Base-by-base conservation (phyloP, 30 jellyfish, hydroid and myxozoan species). In the Aurelia sp. region DNA sequence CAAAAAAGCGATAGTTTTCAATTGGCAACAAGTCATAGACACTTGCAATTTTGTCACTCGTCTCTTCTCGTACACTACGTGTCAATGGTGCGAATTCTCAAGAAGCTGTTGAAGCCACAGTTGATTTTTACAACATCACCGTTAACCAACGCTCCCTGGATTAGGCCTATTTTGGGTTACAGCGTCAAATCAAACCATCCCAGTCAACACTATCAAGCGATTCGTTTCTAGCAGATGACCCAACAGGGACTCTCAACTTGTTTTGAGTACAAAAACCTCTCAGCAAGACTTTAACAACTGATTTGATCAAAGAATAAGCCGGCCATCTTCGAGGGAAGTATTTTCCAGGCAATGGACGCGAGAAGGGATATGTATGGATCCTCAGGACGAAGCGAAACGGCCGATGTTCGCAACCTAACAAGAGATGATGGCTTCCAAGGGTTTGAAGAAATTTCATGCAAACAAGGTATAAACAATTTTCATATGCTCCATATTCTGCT, bases 21-120 rank as follows among this genome's bases (percentile, higher is more conserved):
- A 50, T 67, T 50, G 30, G 60, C 75, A 81, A 47, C 90, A 81
- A 68, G 74, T 81, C 90, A 66, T 81, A 81, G 75, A 62, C 90
- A 81, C 90, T 66, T 81, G 64, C 23, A 65, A 55, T 48, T 20
- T 63, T 52, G 83, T 40, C 76, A 66, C 41, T 79, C 71, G 81
- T 48, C 64, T 21, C 10, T 44, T 70, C 10, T 44, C 55, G 55
- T 44, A 8, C 35, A 31, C 71, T 27, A n/a, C 71, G 30, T 61
- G 30, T 61, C 35, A 61, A 23, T 61, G 27, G 35, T 61, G 30
- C 71, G 35, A 61, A n/a, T 61, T n/a, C 71, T 27, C 71, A 23
- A n/a, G 71, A 61, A 61, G 71, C 35, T 61, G 71, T 20, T 27
- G 71, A 61, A 23, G 35, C 35, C 35, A 44, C 55, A 44, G 55